Base-by-base conservation (phyloP, 2,888 invertebrate genomes). In the Ornithoptera alexandrae region DNA sequence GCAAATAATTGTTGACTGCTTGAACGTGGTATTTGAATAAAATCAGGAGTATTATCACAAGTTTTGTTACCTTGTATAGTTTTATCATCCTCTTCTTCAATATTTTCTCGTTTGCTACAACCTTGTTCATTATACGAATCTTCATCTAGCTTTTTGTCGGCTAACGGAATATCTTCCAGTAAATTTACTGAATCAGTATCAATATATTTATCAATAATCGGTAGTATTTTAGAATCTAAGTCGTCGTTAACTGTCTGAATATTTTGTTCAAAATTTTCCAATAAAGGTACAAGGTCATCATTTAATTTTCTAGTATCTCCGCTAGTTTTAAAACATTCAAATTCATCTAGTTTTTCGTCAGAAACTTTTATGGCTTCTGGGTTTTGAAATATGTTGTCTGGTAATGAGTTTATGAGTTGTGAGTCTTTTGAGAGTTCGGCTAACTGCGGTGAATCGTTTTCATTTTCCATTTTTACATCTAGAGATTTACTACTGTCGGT, bases 11-110 rank as follows among this genome's bases (percentile, higher is more conserved):
- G 83, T 72, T 90, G 86, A 72, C 90, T 92, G 36, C 80, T 76
- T 18, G 90, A 85, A 63, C 88, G 81, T 57, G 89, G 85, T 61
- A 87, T 82, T 22, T 86, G 82, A 22, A 92, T 81, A 57, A 79
- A 74, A 73, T 90, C 89, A 42, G 92, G 88, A 30, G 82, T 77
- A 1, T 75, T 72, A n/a, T 86, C 84, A 75, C 78, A 81, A 53
- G 30, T 59, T 24, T 67, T 56, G 15, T 67, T 46, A 12, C 46
- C 42, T 12, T 18, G 39, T 36, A 20, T 57, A 24, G 74, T 71
- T 20, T 77, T 75, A 72, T 85, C 79, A 12, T 81, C n/a, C 22
- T 58, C 57, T 58, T 22, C 57, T 58, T 58, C 10, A 71, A 84
- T 84, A 42, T 83, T 83, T 30, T 50, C 59, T 77, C 71, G 74